Evolutionary conservation across 2,113 vertebrate genomes (phyloP).

Genomic region (Lutjanus erythropterus): DNA sequence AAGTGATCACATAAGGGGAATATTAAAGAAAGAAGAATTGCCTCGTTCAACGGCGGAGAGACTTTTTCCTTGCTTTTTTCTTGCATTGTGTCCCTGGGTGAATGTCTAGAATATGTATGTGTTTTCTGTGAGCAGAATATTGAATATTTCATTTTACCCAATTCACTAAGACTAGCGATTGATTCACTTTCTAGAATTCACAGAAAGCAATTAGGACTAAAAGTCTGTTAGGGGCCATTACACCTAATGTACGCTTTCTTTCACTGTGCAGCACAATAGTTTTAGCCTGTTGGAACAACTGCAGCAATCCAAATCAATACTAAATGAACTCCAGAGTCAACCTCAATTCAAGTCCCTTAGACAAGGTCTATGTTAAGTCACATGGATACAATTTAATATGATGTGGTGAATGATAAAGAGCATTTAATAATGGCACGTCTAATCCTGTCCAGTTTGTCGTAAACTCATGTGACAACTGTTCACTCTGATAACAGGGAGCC

Average conservation of each 20-base stretch:
- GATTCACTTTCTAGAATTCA: conserved; percentile 48
- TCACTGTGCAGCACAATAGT: conserved; percentile 37
- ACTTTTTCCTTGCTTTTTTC: conserved; percentile 25
- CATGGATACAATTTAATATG: conserved; percentile 16
- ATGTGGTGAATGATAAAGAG: conserved; percentile 5
- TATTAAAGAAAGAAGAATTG: conserved; percentile 35
- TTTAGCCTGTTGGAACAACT: conserved; percentile 41
- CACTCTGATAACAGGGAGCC: conserved; percentile 10
- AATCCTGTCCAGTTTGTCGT: conserved; percentile 2
- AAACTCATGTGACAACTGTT: conserved; percentile 32
- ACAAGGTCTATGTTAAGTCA: conserved; percentile 20
- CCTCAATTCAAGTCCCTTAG: conserved; percentile 12
- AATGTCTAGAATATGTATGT: conserved; percentile 40
- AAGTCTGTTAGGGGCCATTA: conserved; percentile 31
- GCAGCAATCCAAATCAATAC: conserved; percentile 50
- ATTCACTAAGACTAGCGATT: conserved; percentile 35
- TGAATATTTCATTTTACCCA: conserved; percentile 48
- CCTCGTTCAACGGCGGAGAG: conserved; percentile 1
- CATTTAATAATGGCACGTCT: conserved; percentile 40
- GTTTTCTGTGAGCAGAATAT: conserved; percentile 43
- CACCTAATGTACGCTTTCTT: conserved; percentile 29
- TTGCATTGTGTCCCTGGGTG: conserved; percentile 12
- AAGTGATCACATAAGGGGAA: conserved; percentile 28
- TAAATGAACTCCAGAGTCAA: conserved; percentile 43
- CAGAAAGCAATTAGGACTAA: conserved; percentile 36